A percentile compares a stretch with the other conserved stretches of the same genome.
Evolutionary conservation across 30 jellyfish, hydroid and myxozoan species (phyloP).

Genomic region (Nemopilema nomurai): DNA sequence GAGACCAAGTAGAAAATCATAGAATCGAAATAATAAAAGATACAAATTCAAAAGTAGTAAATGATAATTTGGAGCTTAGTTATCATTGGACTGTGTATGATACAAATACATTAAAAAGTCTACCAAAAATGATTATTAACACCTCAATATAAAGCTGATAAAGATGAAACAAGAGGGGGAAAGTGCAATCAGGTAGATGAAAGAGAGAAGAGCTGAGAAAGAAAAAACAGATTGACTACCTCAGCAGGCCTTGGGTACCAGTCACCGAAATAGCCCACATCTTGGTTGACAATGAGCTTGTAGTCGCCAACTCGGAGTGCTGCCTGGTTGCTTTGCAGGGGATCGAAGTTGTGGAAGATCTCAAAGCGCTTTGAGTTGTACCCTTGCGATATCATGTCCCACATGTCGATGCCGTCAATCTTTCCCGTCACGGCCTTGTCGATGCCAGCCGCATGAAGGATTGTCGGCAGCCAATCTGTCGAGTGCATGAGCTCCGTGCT

Average conservation of each 20-base stretch:
- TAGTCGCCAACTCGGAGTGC: slow-evolving; percentile 96
- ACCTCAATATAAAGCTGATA: no score
- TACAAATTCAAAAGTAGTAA: no score
- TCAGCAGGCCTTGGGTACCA: slow-evolving; percentile 98
- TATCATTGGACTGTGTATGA: no score
- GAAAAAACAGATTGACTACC: no score
- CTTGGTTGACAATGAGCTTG: slow-evolving; percentile 90
- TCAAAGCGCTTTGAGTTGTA: slow-evolving; percentile 78
- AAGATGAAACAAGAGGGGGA: no score
- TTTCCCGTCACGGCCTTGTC: slow-evolving; percentile 35
- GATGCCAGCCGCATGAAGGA: slow-evolving; percentile 64
- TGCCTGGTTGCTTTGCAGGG: slow-evolving; percentile 84
- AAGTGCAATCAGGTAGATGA: no score
- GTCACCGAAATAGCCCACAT: slow-evolving; percentile 90
- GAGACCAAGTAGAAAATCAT: no score
- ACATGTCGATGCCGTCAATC: slow-evolving; percentile 82
- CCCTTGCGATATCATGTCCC: slow-evolving; percentile 71
- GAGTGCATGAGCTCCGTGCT: slow-evolving; percentile 87
- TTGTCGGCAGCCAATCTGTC: slow-evolving; percentile 99
- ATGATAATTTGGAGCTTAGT: no score
- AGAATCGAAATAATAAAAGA: no score
- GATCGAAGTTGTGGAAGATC: slow-evolving; percentile 92
- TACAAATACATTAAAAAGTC: no score
- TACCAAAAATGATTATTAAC: no score
- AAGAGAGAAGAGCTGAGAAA: no score